These are phyloP conservation scores for Acipenser oxyrinchus DNA, from an alignment of 2,797 vertebrate species.

Conservation along the genomic window DNA sequence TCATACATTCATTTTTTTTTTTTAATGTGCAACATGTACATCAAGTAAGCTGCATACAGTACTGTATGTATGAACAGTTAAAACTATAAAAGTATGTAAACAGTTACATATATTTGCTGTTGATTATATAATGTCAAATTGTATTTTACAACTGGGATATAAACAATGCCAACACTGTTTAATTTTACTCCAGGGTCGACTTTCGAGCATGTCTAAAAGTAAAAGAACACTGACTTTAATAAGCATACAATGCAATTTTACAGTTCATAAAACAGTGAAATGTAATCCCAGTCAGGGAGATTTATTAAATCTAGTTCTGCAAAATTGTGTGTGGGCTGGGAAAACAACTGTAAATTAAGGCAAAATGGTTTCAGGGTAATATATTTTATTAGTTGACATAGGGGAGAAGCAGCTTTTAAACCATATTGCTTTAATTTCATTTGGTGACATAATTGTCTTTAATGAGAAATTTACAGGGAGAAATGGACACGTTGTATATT, in stretches of 20 bases:
- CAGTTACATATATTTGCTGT: neutral
- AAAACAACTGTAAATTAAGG: slow-evolving; percentile 54
- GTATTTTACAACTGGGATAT: neutral
- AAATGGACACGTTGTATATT: slow-evolving; percentile 50
- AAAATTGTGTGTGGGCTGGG: slow-evolving; percentile 47
- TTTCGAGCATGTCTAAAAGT: slow-evolving; percentile 40
- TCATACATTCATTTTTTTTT: too few species aligned
- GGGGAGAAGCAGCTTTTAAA: slow-evolving; percentile 57
- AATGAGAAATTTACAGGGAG: slow-evolving; percentile 64
- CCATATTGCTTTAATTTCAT: slow-evolving; percentile 79
- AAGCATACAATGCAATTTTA: slow-evolving; percentile 67
- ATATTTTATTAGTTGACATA: slow-evolving; percentile 70
- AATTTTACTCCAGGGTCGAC: slow-evolving; percentile 35
- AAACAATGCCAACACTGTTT: slow-evolving; percentile 27
- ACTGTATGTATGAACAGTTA: neutral
- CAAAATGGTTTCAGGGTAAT: slow-evolving; percentile 68
- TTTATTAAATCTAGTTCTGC: slow-evolving; percentile 71
- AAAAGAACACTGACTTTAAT: slow-evolving; percentile 49
- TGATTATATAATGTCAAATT: neutral
- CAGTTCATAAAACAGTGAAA: slow-evolving; percentile 81
- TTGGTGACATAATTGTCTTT: slow-evolving; percentile 73
- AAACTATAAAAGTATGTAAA: neutral
- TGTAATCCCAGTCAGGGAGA: slow-evolving; percentile 66
- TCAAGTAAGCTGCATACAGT: too few species aligned
- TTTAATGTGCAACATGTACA: too few species aligned